Conservation (phyloP, 2,888 invertebrate genomes). For the Drosophila formosana region DNA sequence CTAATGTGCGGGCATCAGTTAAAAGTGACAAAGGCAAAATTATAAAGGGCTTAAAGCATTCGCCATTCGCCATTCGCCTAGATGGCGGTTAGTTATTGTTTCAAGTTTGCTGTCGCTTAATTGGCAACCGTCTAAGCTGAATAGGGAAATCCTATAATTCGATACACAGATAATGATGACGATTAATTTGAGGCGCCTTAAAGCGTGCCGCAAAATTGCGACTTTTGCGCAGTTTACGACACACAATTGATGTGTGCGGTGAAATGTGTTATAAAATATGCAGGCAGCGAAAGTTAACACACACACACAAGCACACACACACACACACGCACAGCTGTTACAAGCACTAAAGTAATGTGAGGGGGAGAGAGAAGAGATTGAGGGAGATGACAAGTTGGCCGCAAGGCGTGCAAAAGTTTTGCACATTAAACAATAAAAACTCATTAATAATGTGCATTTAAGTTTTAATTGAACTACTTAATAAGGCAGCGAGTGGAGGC, state of each 20-base stretch:
- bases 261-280: conserved; percentile 61
- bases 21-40: conserved; percentile 60
- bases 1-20: conserved; percentile 76
- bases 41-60: conserved; percentile 43
- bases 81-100: conserved; percentile 16
- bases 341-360: not conserved
- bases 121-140: conserved; percentile 5
- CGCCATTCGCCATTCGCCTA: not conserved
- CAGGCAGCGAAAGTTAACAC: conserved; percentile 28
- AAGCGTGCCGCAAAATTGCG: conserved; percentile 36
- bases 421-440: conserved; percentile 77
- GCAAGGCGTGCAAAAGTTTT: conserved; percentile 60
- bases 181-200: conserved; percentile 52
- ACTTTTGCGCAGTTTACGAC: conserved; percentile 5
- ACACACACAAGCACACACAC: conserved; percentile 1
- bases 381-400: conserved; percentile 43
- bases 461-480: conserved; percentile 80
- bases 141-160: conserved; percentile 18
- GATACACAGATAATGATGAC: conserved; percentile 35
- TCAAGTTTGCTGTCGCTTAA: not conserved
- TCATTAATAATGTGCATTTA: conserved; percentile 79
- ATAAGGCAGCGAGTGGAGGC: conserved; percentile 32
- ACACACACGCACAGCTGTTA: not conserved
- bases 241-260: conserved; percentile 57
- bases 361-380: conserved; percentile 4